These are phyloP conservation scores for Acrocephalus arundinaceus DNA, from an alignment of 2,113 vertebrate species.

Conservation along the genomic window DNA sequence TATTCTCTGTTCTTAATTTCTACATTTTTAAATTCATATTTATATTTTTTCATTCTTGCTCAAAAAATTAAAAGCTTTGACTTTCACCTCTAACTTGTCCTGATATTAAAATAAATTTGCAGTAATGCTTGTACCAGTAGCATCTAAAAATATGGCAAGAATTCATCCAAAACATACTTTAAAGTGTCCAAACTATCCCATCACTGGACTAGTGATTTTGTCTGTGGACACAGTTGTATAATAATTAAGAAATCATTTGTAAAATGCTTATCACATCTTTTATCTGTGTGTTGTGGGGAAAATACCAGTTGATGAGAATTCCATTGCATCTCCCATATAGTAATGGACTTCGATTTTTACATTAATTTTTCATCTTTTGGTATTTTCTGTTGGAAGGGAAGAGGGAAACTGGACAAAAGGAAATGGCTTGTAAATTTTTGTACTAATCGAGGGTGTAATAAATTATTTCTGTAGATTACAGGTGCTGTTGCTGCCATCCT, in stretches of 20 bases:
- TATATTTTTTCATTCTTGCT: slow-evolving; percentile 36
- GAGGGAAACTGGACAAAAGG: rapidly evolving
- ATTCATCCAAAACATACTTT: not conserved
- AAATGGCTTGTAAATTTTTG: not conserved
- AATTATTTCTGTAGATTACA: not conserved
- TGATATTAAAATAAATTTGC: slow-evolving; percentile 11
- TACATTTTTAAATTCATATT: slow-evolving; percentile 23
- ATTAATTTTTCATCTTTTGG: not conserved
- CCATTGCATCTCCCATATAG: not conserved
- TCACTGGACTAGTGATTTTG: not conserved
- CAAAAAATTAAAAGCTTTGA: slow-evolving; percentile 34
- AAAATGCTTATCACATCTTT: not conserved
- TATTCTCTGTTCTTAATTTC: not conserved
- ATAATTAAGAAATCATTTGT: not conserved
- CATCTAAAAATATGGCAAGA: not conserved
- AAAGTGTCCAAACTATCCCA: not conserved
- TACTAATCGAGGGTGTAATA: not conserved
- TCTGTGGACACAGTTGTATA: not conserved
- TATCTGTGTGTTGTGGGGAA: not conserved
- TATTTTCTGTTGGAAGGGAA: not conserved
- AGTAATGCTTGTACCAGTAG: not conserved
- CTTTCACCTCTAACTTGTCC: not conserved
- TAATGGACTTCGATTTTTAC: not conserved
- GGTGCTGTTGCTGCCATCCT: not conserved
- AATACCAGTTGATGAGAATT: not conserved